A percentile compares a stretch with the other conserved stretches of the same genome.
Conservation (phyloP, 2,888 invertebrate species). For the Marronus borbonicus region DNA sequence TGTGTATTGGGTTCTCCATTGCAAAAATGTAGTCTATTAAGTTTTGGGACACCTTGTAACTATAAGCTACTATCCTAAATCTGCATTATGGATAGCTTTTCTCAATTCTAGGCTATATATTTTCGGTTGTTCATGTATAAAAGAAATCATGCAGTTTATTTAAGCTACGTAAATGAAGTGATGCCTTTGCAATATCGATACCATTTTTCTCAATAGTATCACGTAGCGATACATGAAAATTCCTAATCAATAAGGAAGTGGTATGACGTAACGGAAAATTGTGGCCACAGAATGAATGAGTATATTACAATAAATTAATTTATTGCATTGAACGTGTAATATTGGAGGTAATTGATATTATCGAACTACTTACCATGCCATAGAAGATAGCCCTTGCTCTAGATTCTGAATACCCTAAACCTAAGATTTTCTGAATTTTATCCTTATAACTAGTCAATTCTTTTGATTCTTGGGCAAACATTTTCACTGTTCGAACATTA, state of each 20-base stretch:
- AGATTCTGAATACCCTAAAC: slow-evolving; percentile 89
- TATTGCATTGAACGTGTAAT: neutral
- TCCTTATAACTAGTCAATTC: slow-evolving; percentile 81
- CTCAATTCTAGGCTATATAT: too few species aligned
- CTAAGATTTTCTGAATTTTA: slow-evolving; percentile 81
- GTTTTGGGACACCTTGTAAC: too few species aligned
- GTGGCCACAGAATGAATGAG: neutral
- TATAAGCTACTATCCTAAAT: too few species aligned
- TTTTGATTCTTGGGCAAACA: slow-evolving; percentile 88
- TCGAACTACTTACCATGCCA: slow-evolving; percentile 79
- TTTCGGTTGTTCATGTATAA: too few species aligned
- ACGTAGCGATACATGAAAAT: neutral
- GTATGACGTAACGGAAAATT: neutral
- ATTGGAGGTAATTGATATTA: slow-evolving; percentile 2
- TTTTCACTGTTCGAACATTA: slow-evolving; percentile 94
- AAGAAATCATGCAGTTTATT: too few species aligned
- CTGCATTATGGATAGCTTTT: too few species aligned
- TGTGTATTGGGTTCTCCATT: too few species aligned
- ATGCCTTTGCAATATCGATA: too few species aligned
- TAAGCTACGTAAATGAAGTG: too few species aligned
- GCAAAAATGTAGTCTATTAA: too few species aligned
- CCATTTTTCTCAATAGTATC: too few species aligned
- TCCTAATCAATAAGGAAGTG: neutral
- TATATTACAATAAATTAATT: neutral
- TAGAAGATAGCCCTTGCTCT: slow-evolving; percentile 91